Conservation (phyloP, 2,797 vertebrate genomes). For the Melopsittacus undulatus region DNA sequence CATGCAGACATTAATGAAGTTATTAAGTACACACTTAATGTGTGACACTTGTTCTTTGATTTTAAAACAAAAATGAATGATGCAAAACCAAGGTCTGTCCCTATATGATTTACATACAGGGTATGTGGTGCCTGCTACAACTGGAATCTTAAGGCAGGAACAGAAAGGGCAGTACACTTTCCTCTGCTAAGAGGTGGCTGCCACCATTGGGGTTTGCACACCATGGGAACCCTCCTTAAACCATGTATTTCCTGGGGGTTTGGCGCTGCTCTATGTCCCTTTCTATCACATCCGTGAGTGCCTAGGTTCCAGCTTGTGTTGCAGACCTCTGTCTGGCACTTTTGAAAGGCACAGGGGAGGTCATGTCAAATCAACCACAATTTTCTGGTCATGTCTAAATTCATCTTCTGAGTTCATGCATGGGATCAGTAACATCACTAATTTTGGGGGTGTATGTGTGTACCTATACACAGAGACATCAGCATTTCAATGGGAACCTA, state of each 20-base stretch:
- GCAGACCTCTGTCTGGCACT: neutral
- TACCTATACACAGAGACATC: neutral
- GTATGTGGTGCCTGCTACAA: neutral
- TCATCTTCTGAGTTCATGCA: neutral
- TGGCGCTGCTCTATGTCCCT: fast-evolving
- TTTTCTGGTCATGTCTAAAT: neutral
- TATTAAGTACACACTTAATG: fast-evolving
- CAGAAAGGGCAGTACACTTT: neutral
- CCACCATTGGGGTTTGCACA: neutral
- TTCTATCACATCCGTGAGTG: neutral
- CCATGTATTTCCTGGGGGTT: neutral
- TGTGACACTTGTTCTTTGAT: neutral
- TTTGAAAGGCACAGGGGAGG: neutral
- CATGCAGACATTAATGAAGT: neutral
- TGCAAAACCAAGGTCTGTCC: neutral
- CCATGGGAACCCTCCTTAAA: neutral
- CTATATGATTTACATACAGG: neutral
- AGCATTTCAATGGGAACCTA: neutral
- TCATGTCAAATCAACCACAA: neutral
- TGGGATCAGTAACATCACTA: neutral
- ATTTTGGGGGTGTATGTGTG: fast-evolving
- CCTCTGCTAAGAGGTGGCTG: neutral
- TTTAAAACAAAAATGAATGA: neutral
- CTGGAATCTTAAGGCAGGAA: neutral
- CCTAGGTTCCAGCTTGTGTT: neutral